Evolutionary conservation across 2,888 invertebrate species (phyloP), one percentile per base, ranked within the genome.

Genomic region (Nomada lathburiana): DNA sequence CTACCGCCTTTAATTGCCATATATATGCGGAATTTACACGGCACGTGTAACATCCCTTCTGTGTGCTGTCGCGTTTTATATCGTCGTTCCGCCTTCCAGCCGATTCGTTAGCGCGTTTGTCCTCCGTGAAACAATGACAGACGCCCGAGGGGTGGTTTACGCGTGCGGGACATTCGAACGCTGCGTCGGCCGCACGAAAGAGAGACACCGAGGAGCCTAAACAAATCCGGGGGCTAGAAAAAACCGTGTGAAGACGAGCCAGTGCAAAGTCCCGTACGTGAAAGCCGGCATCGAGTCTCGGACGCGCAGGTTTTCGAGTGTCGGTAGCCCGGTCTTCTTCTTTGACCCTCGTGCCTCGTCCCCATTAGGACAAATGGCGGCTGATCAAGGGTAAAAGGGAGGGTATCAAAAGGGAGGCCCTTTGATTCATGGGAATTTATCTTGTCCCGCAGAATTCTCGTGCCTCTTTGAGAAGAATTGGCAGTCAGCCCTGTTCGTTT

Each of bases 231-330:
- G 47, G 68, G 64, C n/a, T 55, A 73, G 76, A 86, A 72, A 36
- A 70, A 86, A 78, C 75, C 85, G 87, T 87, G 86, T 67, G 87
- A 87, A 87, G 82, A 77, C 63, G 80, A 80, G n/a, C 20, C 36
- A 55, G 79, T 76, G 77, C 62, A 87, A 84, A 87, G 81, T 87
- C 80, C 85, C 83, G 86, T 82, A 82, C 79, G 71, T 63, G 82
- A 84, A 87, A 82, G 23, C 76, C 73, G 70, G 86, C 83, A 80
- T 75, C 72, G 72, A 26, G 57, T 64, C 62, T 72, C 64, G 55
- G 69, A 79, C 64, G n/a, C 84, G 79, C 81, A 79, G 73, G 57
- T 47, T 69, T 79, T 81, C 73, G 63, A 77, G 52, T 69, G 59
- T n/a, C 64, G 65, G 55, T 52, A 65, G 75, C 80, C 80, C 52